These are phyloP conservation scores for Drosophila falleni DNA, from an alignment of 2,888 invertebrate species.

Conservation along the genomic window DNA sequence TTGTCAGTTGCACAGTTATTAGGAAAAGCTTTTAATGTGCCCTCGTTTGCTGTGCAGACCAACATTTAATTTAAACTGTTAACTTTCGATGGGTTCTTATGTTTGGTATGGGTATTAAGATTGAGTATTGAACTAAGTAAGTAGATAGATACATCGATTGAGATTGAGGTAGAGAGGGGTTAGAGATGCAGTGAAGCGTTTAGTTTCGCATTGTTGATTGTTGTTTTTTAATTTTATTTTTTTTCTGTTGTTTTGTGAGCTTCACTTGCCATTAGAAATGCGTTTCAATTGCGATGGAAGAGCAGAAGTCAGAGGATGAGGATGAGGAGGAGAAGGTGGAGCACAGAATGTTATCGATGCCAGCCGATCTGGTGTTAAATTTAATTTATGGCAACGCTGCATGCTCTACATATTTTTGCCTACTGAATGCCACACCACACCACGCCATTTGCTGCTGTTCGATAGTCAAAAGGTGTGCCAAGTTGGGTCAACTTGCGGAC, in stretches of 20 bases:
- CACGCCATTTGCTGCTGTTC: conserved; percentile 22
- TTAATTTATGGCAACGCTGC: conserved; percentile 80
- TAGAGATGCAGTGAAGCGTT: conserved; percentile 71
- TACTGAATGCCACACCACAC: conserved; percentile 27
- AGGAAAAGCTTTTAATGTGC: conserved; percentile 32
- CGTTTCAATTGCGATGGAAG: conserved; percentile 30
- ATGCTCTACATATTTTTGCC: conserved; percentile 79
- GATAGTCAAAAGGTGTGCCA: conserved; percentile 58
- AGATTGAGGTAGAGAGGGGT: neutral
- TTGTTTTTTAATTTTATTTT: conserved; percentile 39
- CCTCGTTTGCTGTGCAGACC: conserved; percentile 1
- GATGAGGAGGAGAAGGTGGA: conserved; percentile 16
- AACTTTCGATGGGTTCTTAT: conserved; percentile 33
- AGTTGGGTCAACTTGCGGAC: conserved; percentile 48
- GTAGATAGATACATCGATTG: conserved; percentile 25
- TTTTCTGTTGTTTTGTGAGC: conserved; percentile 55
- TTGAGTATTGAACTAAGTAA: conserved; percentile 21
- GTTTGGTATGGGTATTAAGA: conserved; percentile 23
- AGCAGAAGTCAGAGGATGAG: neutral
- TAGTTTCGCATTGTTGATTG: conserved; percentile 60
- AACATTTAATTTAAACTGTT: conserved; percentile 53
- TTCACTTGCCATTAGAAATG: conserved; percentile 80
- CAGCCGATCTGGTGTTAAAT: conserved; percentile 78
- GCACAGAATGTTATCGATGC: conserved; percentile 59
- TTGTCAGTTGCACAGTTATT: conserved; percentile 8